These are phyloP conservation scores for Aelia acuminata DNA, from an alignment of 2,888 invertebrate species.

Conservation along the genomic window DNA sequence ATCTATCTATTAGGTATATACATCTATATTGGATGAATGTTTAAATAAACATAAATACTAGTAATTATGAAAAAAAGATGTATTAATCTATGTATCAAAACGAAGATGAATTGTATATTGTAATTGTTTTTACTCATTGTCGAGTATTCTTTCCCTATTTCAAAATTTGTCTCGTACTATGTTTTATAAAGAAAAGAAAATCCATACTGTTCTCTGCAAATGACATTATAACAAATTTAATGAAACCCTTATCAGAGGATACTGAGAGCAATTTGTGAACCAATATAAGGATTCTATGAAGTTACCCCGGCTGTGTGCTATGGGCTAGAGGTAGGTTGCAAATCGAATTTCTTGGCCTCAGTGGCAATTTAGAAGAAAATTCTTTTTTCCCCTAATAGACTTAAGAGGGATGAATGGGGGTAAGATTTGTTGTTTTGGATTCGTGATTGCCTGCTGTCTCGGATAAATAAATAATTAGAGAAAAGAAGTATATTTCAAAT, in stretches of 20 bases:
- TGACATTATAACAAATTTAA: not conserved
- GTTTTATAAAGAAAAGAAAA: not conserved
- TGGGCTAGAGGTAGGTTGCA: constrained; percentile 20
- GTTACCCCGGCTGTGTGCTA: constrained; percentile 11
- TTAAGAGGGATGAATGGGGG: not conserved
- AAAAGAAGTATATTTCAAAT: not conserved
- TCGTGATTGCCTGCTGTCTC: not conserved
- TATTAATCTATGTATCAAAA: too few relatives aligned
- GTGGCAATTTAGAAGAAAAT: not conserved
- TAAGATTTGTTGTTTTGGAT: not conserved
- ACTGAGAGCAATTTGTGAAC: not conserved
- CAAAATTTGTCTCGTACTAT: too few relatives aligned
- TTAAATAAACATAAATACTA: too few relatives aligned
- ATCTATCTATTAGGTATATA: too few relatives aligned
- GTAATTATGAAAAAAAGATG: too few relatives aligned
- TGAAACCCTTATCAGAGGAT: not conserved
- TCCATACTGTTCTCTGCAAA: not conserved
- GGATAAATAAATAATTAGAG: not conserved
- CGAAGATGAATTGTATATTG: too few relatives aligned
- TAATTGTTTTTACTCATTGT: too few relatives aligned
- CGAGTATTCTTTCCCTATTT: too few relatives aligned
- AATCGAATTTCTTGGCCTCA: constrained; percentile 6
- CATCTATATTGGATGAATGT: too few relatives aligned
- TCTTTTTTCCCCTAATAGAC: constrained; percentile 5
- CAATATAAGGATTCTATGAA: not conserved